These are phyloP conservation scores for Menidia beryllina DNA, from an alignment of 2,113 vertebrate species.

Conservation along the genomic window DNA sequence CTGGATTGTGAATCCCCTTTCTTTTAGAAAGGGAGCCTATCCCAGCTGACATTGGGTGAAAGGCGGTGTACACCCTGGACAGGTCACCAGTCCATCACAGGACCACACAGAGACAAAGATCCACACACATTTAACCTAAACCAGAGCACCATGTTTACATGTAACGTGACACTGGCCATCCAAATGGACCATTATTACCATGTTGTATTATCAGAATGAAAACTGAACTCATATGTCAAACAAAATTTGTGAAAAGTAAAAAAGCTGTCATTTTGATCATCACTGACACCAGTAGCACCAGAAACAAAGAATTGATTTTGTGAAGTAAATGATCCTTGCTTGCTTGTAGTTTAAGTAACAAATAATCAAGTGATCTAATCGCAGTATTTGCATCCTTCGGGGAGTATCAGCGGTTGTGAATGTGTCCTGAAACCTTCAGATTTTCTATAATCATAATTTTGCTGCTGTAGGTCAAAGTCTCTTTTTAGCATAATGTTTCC, in stretches of 20 bases:
- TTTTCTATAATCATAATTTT: too few species aligned
- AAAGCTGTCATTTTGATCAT: too few species aligned
- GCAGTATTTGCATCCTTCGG: not conserved
- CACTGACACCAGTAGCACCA: not conserved
- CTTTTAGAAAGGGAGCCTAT: too few species aligned
- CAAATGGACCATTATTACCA: too few species aligned
- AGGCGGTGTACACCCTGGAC: too few species aligned
- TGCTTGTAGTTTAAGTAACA: not conserved
- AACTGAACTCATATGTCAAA: conserved; percentile 4
- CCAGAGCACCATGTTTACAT: conserved; percentile 3
- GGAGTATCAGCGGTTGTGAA: not conserved
- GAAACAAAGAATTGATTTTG: not conserved
- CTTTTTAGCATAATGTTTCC: not conserved
- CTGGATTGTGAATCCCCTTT: not conserved
- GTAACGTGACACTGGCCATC: conserved; percentile 5
- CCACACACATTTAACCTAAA: not conserved
- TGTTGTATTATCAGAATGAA: not conserved
- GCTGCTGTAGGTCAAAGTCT: not conserved
- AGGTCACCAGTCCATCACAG: too few species aligned
- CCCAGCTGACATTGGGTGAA: too few species aligned
- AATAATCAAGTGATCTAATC: not conserved
- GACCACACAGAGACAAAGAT: too few species aligned
- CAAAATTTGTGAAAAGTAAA: not conserved
- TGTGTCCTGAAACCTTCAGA: not conserved
- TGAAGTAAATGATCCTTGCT: not conserved